phyloP scores from a whole-genome alignment of 2,113 vertebrate genomes.

The Amia ocellicauda region DNA sequence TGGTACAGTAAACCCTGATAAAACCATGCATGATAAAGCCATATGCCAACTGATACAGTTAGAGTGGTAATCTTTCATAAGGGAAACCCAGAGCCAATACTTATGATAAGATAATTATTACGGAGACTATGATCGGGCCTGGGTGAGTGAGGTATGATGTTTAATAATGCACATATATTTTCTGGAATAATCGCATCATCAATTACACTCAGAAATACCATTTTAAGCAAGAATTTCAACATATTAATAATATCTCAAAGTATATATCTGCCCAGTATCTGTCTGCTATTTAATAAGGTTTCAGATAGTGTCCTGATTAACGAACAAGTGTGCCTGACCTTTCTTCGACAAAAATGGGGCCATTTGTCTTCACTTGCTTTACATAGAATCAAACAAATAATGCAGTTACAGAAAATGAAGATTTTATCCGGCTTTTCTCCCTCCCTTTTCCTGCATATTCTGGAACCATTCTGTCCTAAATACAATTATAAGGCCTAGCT shows the following conservation, averaged over 20 bases:
- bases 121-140: too few species aligned
- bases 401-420: neutral
- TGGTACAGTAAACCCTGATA: neutral
- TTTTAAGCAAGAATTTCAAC: slow-evolving; percentile 19
- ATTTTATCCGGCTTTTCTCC: neutral
- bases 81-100: too few species aligned
- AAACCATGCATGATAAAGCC: too few species aligned
- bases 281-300: neutral
- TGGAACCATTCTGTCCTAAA: slow-evolving; percentile 31
- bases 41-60: too few species aligned
- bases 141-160: too few species aligned
- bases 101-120: too few species aligned
- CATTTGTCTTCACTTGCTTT: neutral
- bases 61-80: too few species aligned
- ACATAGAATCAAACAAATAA: too few species aligned
- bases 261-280: neutral
- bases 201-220: neutral
- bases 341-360: neutral
- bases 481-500: slow-evolving; percentile 34
- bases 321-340: neutral
- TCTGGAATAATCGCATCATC: too few species aligned
- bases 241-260: slow-evolving; percentile 6
- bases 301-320: neutral
- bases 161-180: too few species aligned
- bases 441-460: slow-evolving; percentile 28